Base-by-base conservation (phyloP, 2,888 invertebrate species). In the Ypsolopha scabrella region DNA sequence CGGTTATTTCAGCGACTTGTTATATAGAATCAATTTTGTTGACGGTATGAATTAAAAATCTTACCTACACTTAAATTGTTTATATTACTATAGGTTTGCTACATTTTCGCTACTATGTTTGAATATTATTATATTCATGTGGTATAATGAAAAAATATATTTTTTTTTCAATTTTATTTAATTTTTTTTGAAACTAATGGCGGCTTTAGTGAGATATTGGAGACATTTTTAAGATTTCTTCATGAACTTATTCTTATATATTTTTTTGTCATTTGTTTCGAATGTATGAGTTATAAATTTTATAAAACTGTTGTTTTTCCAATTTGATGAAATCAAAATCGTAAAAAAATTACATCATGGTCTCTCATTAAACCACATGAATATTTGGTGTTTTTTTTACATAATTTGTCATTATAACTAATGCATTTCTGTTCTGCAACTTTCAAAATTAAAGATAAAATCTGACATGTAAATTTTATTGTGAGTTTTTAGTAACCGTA, bases 1-100 rank as follows among this genome's bases (percentile, higher is more conserved):
- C 70, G 70, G 77, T 85, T 82, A 69, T 82, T 83, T 80, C 71
- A 68, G 64, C 75, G 61, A 64, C 61, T 76, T 80, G 83, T 83
- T 83, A 70, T 69, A 72, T 73, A 75, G 70, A 75, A 80, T 77
- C 75, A 71, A 75, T 81, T 83, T 82, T 76, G 80, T 82, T 82
- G 69, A 69, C 60, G 13, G 36, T 14, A 43, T 37, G 13, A 47
- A 47, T 47, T 46, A 47, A 33, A 47, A 36, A 13, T 3, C 24
- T 9, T 13, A 47, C 37, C 8, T 43, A 14, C 36, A 47, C 36
- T 47, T 47, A 37, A 8, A 13, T 43, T 7, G n/a, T n/a, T n/a
- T n/a, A 2, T 7, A 10, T 10, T 41, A 47, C 37, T 35, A n/a
- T 14, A 37, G 13, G 11, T 47, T 47, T 47, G 47, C 47, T 47